A percentile compares a stretch with the other conserved stretches of the same genome.
These are phyloP conservation scores for Netelia melanura DNA, from an alignment of 2,888 invertebrate species.

Conservation along the genomic window DNA sequence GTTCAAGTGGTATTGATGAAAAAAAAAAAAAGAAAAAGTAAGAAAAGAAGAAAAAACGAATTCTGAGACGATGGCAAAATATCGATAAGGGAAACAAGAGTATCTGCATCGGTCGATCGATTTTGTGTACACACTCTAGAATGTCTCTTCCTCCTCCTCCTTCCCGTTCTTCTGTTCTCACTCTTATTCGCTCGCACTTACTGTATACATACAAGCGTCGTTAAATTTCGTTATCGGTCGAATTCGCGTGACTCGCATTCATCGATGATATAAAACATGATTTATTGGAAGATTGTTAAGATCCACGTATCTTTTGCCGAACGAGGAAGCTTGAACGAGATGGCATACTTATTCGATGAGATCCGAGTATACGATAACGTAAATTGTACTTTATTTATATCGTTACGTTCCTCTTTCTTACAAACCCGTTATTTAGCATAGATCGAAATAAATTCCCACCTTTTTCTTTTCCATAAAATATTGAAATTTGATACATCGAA, in stretches of 20 bases:
- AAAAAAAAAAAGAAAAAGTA: not conserved
- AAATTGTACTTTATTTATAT: not conserved
- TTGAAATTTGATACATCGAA: too few relatives aligned
- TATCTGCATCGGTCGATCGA: slow-evolving; percentile 46
- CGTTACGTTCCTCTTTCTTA: not conserved
- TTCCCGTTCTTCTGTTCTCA: too few relatives aligned
- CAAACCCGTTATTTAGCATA: too few relatives aligned
- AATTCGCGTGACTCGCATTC: slow-evolving; percentile 6
- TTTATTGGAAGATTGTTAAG: slow-evolving; percentile 17
- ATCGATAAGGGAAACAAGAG: slow-evolving; percentile 59
- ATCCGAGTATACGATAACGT: too few relatives aligned
- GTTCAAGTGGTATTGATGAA: too few relatives aligned
- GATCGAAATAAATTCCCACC: too few relatives aligned
- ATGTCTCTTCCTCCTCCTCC: not conserved
- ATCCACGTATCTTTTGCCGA: not conserved
- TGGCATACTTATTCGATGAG: not conserved
- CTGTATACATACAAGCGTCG: not conserved
- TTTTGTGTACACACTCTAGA: slow-evolving; percentile 39
- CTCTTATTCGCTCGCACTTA: not conserved
- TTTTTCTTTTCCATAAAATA: too few relatives aligned
- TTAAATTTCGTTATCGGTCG: slow-evolving; percentile 25
- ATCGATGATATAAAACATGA: slow-evolving; percentile 39
- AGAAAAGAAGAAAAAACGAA: not conserved
- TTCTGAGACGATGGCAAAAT: slow-evolving; percentile 40
- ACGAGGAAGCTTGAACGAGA: not conserved